Evolutionary conservation across 2,888 invertebrate species (phyloP), one percentile per base, ranked within the genome.

Genomic region (Lepetodrilus schrolli): DNA sequence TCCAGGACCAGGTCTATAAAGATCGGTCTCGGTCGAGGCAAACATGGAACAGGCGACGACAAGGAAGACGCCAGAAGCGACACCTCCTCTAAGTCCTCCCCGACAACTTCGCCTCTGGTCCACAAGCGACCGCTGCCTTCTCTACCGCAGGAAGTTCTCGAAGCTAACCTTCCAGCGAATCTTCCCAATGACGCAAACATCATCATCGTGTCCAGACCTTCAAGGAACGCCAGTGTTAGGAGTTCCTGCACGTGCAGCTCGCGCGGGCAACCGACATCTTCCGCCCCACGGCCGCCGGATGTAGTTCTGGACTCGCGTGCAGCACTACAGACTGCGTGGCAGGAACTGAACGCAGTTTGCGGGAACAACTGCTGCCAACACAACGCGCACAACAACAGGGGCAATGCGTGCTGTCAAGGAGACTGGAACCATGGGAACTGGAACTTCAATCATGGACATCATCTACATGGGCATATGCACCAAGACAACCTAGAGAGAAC

Each of bases 211-310:
- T 58, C 58, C 8, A 30, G 30, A 4, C 58, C 20, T 30, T 58
- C 58, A 0, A 23, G 58, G 17, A 51, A 51, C n/a, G 23, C 20
- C n/a, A 58, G 58, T n/a, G n/a, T 30, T 8, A 30, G 58, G 7
- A 58, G 58, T 17, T 26, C 30, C 1, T 58, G 58, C 58, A 58
- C 58, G 13, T 58, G 58, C 7, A 58, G 58, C 34, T 58, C 58
- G 30, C 34, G 26, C 43, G 43, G 43, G 23, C 58, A 30, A 30
- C 13, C 58, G 1, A 23, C 13, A 26, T 17, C 30, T 7, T 17
- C 30, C 1, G 1, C 26, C 34, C 17, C 26, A 30, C 5, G 58
- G 34, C 58, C 26, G 30, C 58, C 58, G 1, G 58, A 58, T 34
- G 26, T 58, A 34, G 30, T 58, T 30, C 7, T 58, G 30, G 58